Evolutionary conservation across 2,888 invertebrate genomes (phyloP), one percentile per base, ranked within the genome.

Genomic region (Phyto melanocephala): DNA sequence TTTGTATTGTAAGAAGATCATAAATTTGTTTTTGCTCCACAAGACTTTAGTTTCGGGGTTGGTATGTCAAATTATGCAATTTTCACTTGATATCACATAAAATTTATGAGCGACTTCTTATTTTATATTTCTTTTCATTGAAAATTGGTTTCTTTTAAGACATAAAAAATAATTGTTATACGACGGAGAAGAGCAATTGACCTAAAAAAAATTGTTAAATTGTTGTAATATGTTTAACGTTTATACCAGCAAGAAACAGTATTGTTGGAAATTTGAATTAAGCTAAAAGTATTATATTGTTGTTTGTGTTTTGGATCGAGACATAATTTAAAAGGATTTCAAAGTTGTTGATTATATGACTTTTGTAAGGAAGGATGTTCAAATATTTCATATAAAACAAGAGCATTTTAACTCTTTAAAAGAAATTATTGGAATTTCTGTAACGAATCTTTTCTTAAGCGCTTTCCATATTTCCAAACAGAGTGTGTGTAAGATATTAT

Each of bases 71-170:
- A 71, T 82, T 82, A 79, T 82, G 71, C 79, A 79, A 82, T 82
- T 79, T 82, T 76, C 79, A 76, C 79, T 82, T 75, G 79, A 82
- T 82, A 79, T 60, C 70, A 79, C n/a, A 56, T 40, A 71, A 52
- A 76, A 82, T 82, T 79, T 82, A 82, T 82, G 71, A 65, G 11
- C 15, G 24, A 24, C 85, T 83, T 28, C n/a, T 86, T 86, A 56
- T 58, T 56, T 83, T 80, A 70, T 33, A 20, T 33, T 58, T 42
- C 15, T 67, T 20, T 33, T 1, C 35, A 35, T 58, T 71, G 22
- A 35, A 58, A 37, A n/a, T 13, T 35, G 10, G 24, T 62, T 45
- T 45, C 8, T n/a, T 42, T 63, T 45, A 17, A 33, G 8, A 37
- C 22, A 52, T 2, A n/a, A n/a, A 22, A 65, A 65, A 58, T 58